These are phyloP conservation scores for Elysia chlorotica DNA, from an alignment of 1,140 invertebrate genomes.

Conservation along the genomic window DNA sequence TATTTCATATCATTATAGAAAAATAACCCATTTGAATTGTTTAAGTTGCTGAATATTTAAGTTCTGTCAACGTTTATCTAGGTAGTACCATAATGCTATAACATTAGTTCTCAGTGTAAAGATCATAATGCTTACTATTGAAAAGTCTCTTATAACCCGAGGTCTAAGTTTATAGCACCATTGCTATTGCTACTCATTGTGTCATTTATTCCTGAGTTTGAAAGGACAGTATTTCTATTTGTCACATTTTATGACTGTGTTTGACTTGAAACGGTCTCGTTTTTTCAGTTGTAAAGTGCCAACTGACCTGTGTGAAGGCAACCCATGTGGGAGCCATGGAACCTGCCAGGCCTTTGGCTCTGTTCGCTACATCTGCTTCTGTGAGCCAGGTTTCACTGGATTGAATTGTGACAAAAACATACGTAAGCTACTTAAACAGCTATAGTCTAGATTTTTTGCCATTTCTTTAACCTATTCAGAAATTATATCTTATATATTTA, in stretches of 20 bases:
- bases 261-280: too few relatives aligned
- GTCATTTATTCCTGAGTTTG: background rate
- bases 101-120: too few relatives aligned
- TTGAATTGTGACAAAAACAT: slow-evolving; percentile 17
- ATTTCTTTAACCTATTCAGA: too few relatives aligned
- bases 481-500: too few relatives aligned
- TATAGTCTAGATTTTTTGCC: background rate
- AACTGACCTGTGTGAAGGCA: background rate
- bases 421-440: background rate
- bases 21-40: too few relatives aligned
- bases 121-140: background rate
- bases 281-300: slow-evolving; percentile 8
- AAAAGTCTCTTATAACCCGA: background rate
- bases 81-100: too few relatives aligned
- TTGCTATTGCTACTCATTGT: background rate
- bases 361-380: slow-evolving; percentile 14
- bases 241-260: background rate
- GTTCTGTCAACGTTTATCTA: too few relatives aligned
- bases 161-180: background rate
- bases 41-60: too few relatives aligned
- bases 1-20: too few relatives aligned
- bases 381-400: slow-evolving; percentile 21
- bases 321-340: background rate
- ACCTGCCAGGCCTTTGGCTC: background rate
- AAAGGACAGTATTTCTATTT: background rate